Conservation (phyloP, 2,797 vertebrate species). For the Odontamblyopus rebecca region DNA sequence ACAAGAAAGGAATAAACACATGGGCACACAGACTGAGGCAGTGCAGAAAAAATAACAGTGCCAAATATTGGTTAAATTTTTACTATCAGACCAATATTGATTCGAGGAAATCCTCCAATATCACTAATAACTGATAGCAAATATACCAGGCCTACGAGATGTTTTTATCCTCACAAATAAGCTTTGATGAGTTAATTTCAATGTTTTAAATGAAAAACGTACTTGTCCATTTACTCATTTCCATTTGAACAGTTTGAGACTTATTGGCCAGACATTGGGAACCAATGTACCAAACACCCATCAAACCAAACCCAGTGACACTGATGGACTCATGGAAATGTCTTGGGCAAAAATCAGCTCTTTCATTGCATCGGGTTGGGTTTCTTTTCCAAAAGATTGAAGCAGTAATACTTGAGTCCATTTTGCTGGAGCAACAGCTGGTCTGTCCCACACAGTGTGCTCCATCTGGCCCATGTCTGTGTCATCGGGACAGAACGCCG, state of each 20-base stretch:
- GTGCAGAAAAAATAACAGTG: too few relatives aligned
- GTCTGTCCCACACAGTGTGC: slow-evolving; percentile 66
- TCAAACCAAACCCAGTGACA: background rate
- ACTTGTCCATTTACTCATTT: background rate
- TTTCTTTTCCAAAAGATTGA: slow-evolving; percentile 17
- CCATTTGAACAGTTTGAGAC: background rate
- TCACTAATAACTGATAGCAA: too few relatives aligned
- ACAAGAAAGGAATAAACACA: too few relatives aligned
- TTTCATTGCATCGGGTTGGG: background rate
- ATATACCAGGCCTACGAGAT: too few relatives aligned
- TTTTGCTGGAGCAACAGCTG: slow-evolving; percentile 67
- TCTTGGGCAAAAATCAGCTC: background rate
- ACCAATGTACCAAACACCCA: background rate
- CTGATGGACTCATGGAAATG: background rate
- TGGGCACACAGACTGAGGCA: too few relatives aligned
- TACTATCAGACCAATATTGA: too few relatives aligned
- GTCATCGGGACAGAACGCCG: slow-evolving; percentile 66
- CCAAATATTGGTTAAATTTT: too few relatives aligned
- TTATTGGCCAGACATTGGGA: background rate
- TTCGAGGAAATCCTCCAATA: too few relatives aligned
- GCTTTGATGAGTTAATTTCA: background rate
- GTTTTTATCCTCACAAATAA: background rate
- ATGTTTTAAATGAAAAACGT: background rate
- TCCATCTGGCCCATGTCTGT: slow-evolving; percentile 66
- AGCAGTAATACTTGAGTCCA: slow-evolving; percentile 21